Evolutionary conservation across 2,113 vertebrate species (phyloP), one percentile per base, ranked within the genome.

Genomic region (Melanerpes aurifrons): DNA sequence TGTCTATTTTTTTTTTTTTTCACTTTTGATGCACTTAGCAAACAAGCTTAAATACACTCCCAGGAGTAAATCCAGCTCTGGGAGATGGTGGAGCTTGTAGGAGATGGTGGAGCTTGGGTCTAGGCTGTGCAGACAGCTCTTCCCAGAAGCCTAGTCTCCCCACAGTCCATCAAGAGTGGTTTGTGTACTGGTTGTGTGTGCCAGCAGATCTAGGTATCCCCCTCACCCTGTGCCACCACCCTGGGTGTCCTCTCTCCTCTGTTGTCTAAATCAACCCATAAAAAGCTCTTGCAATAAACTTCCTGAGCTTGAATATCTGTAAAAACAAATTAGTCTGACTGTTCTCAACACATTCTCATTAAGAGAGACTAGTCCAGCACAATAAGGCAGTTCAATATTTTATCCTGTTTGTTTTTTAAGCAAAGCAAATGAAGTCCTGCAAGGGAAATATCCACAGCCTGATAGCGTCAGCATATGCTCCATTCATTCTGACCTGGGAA

Each of bases 21-120:
- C 32, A n/a, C 86, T 94, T 90, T 93, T 93, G 90, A 90, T 86
- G 62, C 63, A 71, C 24, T 93, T 87, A 82, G 12, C 48, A 90
- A 94, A 94, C 58, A 88, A 83, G 54, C 66, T 78, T 43, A 84
- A 40, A 61, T 64, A 26, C 0, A 2, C 18, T 90, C 86, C 59
- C 80, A 90, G 90, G 86, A 89, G 86, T 66, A 78, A 81, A 86
- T 26, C 14, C 45, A 71, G 6, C 80, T 70, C 70, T 0, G 6
- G 43, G 48, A 90, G 62, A 37, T 26, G 32, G 15, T 90, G 54
- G 48, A 80, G 48, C 10, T 24, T n/a, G 58, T 35, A 35, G 43
- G 48, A 90, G 62, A 37, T 26, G 32, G 15, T 90, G 54, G 48
- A 80, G 48, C 10, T 24, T n/a, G 58, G 74, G 61, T n/a, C 24